These are phyloP conservation scores for Anthoscopus minutus DNA, from an alignment of 2,113 vertebrate genomes.

Conservation along the genomic window DNA sequence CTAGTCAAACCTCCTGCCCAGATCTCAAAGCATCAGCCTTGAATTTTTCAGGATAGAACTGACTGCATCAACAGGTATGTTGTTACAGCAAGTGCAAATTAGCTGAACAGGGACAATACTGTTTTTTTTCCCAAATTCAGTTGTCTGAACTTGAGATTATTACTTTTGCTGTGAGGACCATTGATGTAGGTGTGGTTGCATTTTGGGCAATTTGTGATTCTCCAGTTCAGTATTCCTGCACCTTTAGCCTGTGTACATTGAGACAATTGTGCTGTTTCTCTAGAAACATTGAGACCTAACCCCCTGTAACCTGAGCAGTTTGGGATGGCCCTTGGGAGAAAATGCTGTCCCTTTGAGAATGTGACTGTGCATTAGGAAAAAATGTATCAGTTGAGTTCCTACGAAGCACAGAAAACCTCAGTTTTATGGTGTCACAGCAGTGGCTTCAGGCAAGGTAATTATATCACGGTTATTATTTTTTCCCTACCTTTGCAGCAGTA, in stretches of 20 bases:
- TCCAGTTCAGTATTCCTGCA: neutral
- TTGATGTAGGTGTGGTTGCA: neutral
- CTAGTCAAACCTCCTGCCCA: neutral
- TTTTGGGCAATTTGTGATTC: neutral
- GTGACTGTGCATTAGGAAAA: neutral
- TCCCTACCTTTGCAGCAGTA: neutral
- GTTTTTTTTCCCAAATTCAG: neutral
- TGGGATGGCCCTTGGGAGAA: neutral
- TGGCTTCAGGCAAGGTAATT: slow-evolving; percentile 21
- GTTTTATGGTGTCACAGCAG: neutral
- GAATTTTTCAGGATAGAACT: neutral
- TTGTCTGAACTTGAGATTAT: neutral
- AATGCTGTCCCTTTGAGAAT: neutral
- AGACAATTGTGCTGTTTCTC: neutral
- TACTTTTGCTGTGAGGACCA: neutral
- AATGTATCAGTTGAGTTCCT: neutral
- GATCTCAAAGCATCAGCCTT: neutral
- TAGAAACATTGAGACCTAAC: neutral
- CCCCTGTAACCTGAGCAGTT: neutral
- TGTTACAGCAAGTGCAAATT: neutral
- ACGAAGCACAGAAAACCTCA: neutral
- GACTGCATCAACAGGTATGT: neutral
- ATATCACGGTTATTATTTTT: neutral
- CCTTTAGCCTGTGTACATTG: neutral
- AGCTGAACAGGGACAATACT: neutral